Percentiles rank a stretch among this genome's conserved stretches.
phyloP scores from a whole-genome alignment of 2,888 invertebrate genomes.

The Sinhomidia bicolor region DNA sequence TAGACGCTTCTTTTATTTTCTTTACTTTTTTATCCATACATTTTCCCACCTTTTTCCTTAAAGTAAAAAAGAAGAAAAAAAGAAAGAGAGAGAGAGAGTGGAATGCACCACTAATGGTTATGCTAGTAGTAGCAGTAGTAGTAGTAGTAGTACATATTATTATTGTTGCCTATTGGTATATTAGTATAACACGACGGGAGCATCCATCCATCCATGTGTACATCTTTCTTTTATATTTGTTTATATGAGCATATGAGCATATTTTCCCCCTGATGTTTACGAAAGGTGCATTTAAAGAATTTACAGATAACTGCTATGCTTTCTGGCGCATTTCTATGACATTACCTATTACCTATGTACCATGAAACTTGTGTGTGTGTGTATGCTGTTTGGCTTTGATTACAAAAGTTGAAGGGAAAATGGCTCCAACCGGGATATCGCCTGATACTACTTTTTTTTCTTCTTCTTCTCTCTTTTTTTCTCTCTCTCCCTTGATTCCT shows the following conservation, averaged over 20 bases:
- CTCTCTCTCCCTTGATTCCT: too few species aligned
- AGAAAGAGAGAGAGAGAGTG: too few species aligned
- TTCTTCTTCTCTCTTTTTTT: neutral
- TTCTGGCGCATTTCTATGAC: conserved; percentile 45
- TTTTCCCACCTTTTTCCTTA: too few species aligned
- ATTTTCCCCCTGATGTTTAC: neutral
- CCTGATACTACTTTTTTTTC: conserved; percentile 3
- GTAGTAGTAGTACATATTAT: neutral
- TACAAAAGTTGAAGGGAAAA: conserved; percentile 73
- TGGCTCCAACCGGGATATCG: conserved; percentile 71
- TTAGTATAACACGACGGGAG: neutral
- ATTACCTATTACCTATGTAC: conserved; percentile 60
- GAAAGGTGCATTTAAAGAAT: conserved; percentile 54
- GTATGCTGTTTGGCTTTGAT: conserved; percentile 69
- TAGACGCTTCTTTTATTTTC: neutral
- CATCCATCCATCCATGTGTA: conserved; percentile 36
- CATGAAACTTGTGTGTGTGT: conserved; percentile 63
- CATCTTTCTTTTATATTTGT: neutral
- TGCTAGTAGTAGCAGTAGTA: too few species aligned
- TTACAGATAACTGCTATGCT: conserved; percentile 50
- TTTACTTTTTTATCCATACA: too few species aligned
- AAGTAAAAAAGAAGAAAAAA: too few species aligned
- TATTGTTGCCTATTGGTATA: neutral
- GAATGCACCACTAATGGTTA: too few species aligned
- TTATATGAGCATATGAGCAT: neutral